These are phyloP conservation scores for Zoanthus sociatus DNA, from an alignment of 92 coral and sea anemone genomes.

Conservation along the genomic window DNA sequence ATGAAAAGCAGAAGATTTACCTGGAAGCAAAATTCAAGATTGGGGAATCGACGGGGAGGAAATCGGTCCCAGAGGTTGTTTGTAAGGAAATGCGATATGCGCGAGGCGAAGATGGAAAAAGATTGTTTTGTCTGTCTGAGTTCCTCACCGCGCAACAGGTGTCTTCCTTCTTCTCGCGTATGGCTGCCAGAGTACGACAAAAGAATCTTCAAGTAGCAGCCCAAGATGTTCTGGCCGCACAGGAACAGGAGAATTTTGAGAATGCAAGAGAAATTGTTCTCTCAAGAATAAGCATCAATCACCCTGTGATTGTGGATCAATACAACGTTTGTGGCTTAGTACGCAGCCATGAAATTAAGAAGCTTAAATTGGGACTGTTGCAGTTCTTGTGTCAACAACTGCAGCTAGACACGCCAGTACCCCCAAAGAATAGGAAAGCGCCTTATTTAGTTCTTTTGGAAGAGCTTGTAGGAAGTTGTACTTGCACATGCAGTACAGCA, in stretches of 20 bases:
- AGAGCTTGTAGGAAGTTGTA: background rate
- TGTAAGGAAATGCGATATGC: slow-evolving; percentile 60
- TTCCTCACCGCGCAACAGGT: slow-evolving; percentile 53
- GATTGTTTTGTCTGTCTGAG: slow-evolving; percentile 42
- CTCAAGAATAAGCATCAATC: too few relatives aligned
- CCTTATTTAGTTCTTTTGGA: slow-evolving; percentile 40
- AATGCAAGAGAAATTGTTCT: too few relatives aligned
- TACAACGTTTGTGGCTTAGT: slow-evolving; percentile 36
- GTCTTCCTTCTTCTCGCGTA: slow-evolving; percentile 61
- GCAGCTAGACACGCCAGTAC: slow-evolving; percentile 42
- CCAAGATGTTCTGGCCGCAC: too few relatives aligned
- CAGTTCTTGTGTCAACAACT: slow-evolving; percentile 53
- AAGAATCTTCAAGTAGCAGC: background rate
- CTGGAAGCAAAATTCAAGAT: slow-evolving; percentile 56
- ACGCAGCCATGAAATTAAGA: background rate
- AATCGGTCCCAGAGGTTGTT: slow-evolving; percentile 59
- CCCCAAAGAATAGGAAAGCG: slow-evolving; percentile 40
- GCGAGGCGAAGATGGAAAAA: slow-evolving; percentile 48
- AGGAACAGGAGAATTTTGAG: too few relatives aligned
- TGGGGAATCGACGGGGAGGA: slow-evolving; percentile 61
- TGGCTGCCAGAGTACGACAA: slow-evolving; percentile 46
- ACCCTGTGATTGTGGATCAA: too few relatives aligned
- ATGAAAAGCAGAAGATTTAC: slow-evolving; percentile 58
- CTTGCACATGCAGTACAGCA: background rate
- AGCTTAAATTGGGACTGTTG: slow-evolving; percentile 22